These are phyloP conservation scores for Sminthopsis crassicaudata DNA, from an alignment of 2,113 vertebrate genomes.

Conservation along the genomic window DNA sequence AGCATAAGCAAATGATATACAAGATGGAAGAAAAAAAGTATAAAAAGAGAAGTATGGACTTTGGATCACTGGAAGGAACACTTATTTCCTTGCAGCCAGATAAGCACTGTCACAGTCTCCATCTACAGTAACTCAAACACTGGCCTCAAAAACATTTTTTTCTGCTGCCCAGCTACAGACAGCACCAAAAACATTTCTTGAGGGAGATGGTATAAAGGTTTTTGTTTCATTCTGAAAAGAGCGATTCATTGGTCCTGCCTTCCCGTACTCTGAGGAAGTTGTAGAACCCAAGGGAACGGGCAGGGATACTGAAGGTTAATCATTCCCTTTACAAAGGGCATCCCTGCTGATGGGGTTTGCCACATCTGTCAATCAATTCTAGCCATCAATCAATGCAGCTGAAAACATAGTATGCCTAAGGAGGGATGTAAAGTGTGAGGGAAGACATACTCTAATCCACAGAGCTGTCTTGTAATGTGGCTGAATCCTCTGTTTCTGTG, in stretches of 20 bases:
- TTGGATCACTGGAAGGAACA: not conserved
- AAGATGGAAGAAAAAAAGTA: not conserved
- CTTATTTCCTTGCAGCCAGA: not conserved
- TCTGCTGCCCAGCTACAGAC: not conserved
- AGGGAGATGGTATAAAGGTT: not conserved
- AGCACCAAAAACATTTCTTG: constrained; percentile 4
- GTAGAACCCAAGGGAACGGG: constrained; percentile 6
- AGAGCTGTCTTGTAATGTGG: not conserved
- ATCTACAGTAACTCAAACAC: not conserved
- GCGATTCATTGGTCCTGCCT: constrained; percentile 2
- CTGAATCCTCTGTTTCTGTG: not conserved
- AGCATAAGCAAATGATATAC: not conserved
- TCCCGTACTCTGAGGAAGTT: not conserved
- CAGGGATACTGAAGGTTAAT: not conserved
- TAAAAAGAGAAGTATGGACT: not conserved
- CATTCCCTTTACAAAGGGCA: constrained; percentile 5
- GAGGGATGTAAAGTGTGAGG: not conserved
- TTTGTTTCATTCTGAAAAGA: constrained; percentile 20
- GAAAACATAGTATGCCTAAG: not conserved
- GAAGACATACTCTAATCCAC: not conserved
- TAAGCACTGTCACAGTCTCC: not conserved
- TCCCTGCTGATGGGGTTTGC: not conserved
- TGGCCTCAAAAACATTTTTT: not conserved
- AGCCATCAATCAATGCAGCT: not conserved
- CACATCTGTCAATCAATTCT: not conserved